A percentile compares a stretch with the other conserved stretches of the same genome.
Conservation (phyloP, 37 sponge, comb jelly and placozoan species). For the Spongilla lacustris region DNA sequence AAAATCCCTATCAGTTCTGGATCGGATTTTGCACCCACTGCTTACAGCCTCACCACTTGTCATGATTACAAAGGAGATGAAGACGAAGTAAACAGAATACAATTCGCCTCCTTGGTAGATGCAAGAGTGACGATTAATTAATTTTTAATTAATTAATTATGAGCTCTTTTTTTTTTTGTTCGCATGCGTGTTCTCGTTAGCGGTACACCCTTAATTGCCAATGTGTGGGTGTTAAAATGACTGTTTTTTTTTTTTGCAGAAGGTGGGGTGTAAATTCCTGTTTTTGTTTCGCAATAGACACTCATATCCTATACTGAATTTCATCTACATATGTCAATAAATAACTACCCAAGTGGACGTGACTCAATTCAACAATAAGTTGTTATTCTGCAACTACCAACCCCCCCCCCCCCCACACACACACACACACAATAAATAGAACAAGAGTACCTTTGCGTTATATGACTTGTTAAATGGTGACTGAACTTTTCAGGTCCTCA, state of each 20-base stretch:
- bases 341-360: not conserved
- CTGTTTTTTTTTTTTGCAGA: not conserved
- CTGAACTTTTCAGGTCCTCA: too few species aligned
- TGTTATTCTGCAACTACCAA: not conserved
- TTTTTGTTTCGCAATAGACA: not conserved
- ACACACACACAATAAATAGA: too few species aligned
- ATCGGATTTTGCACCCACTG: not conserved
- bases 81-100: too few species aligned
- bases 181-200: too few species aligned
- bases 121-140: too few species aligned
- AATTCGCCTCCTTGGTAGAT: too few species aligned
- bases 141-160: too few species aligned
- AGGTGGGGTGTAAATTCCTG: constrained; percentile 1
- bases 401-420: not conserved
- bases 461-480: too few species aligned
- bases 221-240: not conserved
- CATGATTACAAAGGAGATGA: not conserved
- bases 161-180: too few species aligned
- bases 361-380: not conserved
- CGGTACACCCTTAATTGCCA: too few species aligned
- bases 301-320: not conserved
- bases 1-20: not conserved
- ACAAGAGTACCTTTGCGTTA: too few species aligned
- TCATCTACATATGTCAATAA: not conserved
- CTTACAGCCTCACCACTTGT: not conserved